phyloP scores from a whole-genome alignment of 2,888 invertebrate genomes.

The Oscheius sp. region DNA sequence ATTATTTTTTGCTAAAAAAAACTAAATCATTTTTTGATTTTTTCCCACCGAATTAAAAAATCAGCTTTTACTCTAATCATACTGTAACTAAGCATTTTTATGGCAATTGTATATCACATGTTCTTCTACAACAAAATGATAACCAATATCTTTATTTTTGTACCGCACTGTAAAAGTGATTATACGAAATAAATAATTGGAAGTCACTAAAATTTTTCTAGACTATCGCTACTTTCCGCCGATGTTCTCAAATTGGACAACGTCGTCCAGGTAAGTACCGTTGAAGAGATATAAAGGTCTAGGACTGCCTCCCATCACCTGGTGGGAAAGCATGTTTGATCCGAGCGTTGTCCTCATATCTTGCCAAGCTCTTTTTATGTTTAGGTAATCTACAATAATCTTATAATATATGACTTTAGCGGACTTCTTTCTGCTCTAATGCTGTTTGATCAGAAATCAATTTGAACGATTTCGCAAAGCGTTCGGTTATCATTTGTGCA shows the following conservation, averaged over 20 bases:
- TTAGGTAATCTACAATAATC: neutral
- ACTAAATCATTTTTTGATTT: no score
- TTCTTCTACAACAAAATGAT: no score
- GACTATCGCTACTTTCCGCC: neutral
- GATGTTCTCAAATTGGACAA: conserved; percentile 10
- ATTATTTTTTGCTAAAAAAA: no score
- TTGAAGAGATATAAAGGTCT: no score
- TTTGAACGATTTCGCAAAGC: conserved; percentile 17
- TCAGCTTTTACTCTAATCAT: no score
- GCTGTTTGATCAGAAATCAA: conserved; percentile 20
- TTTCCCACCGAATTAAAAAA: no score
- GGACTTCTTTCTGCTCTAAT: conserved; percentile 6
- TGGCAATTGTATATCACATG: no score
- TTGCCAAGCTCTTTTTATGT: conserved; percentile 18
- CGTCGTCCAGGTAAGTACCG: conserved; percentile 11
- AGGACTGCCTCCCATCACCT: conserved; percentile 9
- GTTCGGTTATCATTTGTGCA: conserved; percentile 5
- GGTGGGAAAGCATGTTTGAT: conserved; percentile 17
- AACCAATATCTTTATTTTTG: no score
- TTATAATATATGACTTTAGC: neutral
- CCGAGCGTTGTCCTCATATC: conserved; percentile 17
- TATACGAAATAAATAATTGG: no score
- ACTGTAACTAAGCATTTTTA: no score
- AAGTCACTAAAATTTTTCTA: no score
- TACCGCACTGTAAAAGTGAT: no score